phyloP scores from a whole-genome alignment of 2,888 invertebrate genomes.

The Cephus runcator region DNA sequence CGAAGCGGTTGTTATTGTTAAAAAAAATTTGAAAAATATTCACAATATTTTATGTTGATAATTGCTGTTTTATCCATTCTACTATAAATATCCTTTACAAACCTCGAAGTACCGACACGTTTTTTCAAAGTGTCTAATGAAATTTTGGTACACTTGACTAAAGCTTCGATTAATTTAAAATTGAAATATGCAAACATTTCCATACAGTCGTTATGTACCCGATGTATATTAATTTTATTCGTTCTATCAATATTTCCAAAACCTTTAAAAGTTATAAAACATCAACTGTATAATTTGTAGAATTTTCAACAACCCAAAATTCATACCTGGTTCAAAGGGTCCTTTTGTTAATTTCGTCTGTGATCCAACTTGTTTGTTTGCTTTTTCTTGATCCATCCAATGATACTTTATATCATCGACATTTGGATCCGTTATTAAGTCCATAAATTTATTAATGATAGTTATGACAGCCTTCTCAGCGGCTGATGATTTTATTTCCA shows the following conservation, averaged over 20 bases:
- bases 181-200: conserved; percentile 86
- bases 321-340: conserved; percentile 70
- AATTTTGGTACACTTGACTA: conserved; percentile 79
- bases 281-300: not conserved
- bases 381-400: conserved; percentile 74
- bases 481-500: conserved; percentile 72
- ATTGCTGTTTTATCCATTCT: not conserved
- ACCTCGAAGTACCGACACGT: conserved; percentile 63
- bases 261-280: conserved; percentile 58
- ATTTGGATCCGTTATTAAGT: conserved; percentile 70
- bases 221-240: conserved; percentile 69
- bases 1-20: not conserved
- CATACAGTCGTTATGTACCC: conserved; percentile 78
- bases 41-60: not conserved
- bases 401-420: conserved; percentile 71
- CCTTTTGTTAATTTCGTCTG: conserved; percentile 66
- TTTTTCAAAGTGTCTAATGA: conserved; percentile 79
- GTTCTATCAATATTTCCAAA: conserved; percentile 75
- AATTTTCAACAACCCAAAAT: not conserved
- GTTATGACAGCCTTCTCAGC: conserved; percentile 83
- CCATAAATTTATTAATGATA: conserved; percentile 81
- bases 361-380: conserved; percentile 72
- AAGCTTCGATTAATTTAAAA: conserved; percentile 77
- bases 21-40: not conserved
- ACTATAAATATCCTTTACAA: not conserved